These are phyloP conservation scores for Actinemys pallida DNA, from an alignment of 2,113 vertebrate genomes.

Conservation along the genomic window DNA sequence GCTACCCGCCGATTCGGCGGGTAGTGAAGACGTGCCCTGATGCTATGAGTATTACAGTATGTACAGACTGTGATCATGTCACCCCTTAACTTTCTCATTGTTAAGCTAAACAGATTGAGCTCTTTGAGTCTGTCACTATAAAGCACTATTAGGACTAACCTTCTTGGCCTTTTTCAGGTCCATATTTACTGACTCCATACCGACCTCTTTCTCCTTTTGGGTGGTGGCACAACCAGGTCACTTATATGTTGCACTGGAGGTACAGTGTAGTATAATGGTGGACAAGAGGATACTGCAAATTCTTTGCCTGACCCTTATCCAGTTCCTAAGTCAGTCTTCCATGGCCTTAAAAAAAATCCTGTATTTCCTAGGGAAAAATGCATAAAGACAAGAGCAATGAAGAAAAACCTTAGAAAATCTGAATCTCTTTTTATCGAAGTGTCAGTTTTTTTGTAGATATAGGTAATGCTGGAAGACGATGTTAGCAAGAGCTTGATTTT, in stretches of 20 bases:
- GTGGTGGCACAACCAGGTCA: not conserved
- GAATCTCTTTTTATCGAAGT: not conserved
- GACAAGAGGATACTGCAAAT: not conserved
- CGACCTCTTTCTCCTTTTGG: not conserved
- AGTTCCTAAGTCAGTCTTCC: not conserved
- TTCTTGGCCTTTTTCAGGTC: not conserved
- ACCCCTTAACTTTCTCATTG: no score
- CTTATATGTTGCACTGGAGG: not conserved
- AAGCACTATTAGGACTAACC: no score
- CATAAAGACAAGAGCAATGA: not conserved
- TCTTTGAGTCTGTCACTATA: not conserved
- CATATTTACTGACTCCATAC: not conserved
- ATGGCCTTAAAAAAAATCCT: not conserved
- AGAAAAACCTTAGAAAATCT: not conserved
- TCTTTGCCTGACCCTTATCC: not conserved
- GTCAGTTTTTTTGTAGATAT: not conserved
- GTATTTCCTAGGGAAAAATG: not conserved
- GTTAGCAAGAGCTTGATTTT: slow-evolving; percentile 24
- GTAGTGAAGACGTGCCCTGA: no score
- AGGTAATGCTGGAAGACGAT: not conserved
- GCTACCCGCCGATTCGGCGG: no score
- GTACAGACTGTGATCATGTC: no score
- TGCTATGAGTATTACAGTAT: no score
- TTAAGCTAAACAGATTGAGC: no score
- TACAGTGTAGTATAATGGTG: not conserved